phyloP scores from a whole-genome alignment of 2,797 vertebrate genomes.

The Numenius phaeopus region DNA sequence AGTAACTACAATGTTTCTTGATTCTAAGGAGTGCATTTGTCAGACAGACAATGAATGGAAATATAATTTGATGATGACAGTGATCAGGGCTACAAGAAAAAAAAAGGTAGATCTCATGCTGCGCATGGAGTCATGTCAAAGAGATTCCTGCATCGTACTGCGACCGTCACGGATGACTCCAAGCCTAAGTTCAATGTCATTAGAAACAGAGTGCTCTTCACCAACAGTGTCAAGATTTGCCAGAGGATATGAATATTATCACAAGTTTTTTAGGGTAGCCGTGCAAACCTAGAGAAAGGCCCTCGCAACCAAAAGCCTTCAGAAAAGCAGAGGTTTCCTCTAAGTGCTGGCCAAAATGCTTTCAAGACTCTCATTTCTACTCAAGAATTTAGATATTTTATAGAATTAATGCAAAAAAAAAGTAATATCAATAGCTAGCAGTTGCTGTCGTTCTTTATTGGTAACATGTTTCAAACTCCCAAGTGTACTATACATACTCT shows the following conservation, averaged over 20 bases:
- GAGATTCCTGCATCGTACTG: background rate
- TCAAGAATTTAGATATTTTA: background rate
- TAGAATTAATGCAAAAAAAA: background rate
- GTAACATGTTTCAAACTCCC: background rate
- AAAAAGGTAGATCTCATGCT: background rate
- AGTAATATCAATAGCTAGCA: background rate
- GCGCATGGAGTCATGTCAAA: background rate
- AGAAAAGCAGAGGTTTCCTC: background rate
- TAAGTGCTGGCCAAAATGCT: background rate
- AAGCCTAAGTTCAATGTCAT: background rate
- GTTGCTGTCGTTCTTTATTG: background rate
- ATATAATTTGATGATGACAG: background rate
- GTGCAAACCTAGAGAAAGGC: background rate
- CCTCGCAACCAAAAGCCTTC: background rate
- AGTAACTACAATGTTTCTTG: background rate
- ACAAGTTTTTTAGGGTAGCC: background rate
- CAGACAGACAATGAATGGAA: background rate
- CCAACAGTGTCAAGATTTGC: background rate
- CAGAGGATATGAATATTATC: background rate
- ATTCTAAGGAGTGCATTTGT: background rate
- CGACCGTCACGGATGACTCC: accelerated
- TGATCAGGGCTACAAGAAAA: background rate
- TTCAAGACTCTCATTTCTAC: background rate
- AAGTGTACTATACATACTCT: accelerated
- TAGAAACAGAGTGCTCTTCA: background rate